Evolutionary conservation across 2,888 invertebrate genomes (phyloP).

Genomic region (Cephus nigrinus): DNA sequence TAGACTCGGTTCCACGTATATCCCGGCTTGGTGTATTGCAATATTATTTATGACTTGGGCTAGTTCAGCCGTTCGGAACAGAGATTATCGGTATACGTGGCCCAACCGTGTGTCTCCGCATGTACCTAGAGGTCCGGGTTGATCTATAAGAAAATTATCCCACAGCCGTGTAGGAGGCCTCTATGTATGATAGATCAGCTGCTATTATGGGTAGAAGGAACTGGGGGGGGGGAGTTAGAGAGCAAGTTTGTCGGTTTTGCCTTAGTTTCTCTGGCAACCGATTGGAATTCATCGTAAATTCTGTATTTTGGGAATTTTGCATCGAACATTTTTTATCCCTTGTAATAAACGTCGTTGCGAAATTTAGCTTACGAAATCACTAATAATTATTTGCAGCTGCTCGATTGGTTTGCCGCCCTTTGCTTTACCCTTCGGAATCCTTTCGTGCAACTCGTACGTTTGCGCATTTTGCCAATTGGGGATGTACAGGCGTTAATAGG

Average conservation of each 20-base stretch:
- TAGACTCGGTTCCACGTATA: neutral
- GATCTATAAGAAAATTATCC: neutral
- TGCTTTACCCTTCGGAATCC: neutral
- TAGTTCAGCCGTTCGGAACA: neutral
- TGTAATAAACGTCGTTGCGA: neutral
- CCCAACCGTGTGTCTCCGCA: conserved; percentile 64
- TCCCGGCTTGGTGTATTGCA: neutral
- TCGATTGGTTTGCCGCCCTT: neutral
- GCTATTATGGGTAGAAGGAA: neutral
- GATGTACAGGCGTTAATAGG: neutral
- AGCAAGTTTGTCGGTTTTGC: neutral
- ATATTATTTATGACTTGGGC: neutral
- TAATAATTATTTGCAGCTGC: neutral
- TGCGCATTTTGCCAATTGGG: neutral
- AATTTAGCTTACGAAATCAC: neutral
- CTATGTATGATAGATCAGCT: neutral
- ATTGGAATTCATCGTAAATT: neutral
- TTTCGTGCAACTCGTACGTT: neutral
- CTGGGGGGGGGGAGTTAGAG: neutral
- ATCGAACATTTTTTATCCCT: neutral
- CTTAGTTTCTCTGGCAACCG: neutral
- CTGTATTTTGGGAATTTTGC: neutral
- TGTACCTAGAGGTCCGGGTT: conserved; percentile 26
- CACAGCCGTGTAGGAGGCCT: neutral
- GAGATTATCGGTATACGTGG: conserved; percentile 52